Base-by-base conservation (phyloP, 2,888 invertebrate species). In the Drosophila fungiperda region DNA sequence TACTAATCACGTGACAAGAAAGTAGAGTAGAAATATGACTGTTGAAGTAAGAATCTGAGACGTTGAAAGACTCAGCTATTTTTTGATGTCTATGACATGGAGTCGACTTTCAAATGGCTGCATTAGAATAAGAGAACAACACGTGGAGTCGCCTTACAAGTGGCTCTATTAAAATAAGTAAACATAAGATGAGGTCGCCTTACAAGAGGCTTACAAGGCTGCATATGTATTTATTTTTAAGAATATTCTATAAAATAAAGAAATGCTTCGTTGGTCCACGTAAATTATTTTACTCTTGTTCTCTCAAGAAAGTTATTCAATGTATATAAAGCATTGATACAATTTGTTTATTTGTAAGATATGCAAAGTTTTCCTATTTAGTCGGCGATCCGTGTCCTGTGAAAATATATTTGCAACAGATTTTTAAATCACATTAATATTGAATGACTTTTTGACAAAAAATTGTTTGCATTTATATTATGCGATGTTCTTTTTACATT, bases 1-100 rank as follows among this genome's bases (percentile, higher is more conserved):
- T 79, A 74, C 81, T 81, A 86, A 83, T 81, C 81, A 76, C 69
- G 55, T 65, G 73, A 61, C 26, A 66, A 67, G 55, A 67, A 63
- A 60, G 54, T 20, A 20, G 20, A 52, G 33, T 40, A 20, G 49
- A 29, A 49, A 33, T 50, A 33, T 23, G n/a, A 8, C 26, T 26
- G 26, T 5, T 26, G 1, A 26, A 26, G 26, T 26, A 26, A 1
- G 26, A 5, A 4, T 5, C 4, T 26, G 26, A 26, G 26, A 26
- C 4, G 26, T 26, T 4, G 26, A 26, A 26, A 5, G 26, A 26
- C 26, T 26, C 26, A 26, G 26, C 26, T 26, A 26, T 26, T 26
- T 26, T 26, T 26, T 26, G 4, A 26, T 26, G 1, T 26, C 26
- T 1, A 26, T 26, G 5, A 26, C 5, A 26, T 26, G 5, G 26